These are phyloP conservation scores for Clarias magur DNA, from an alignment of 2,113 vertebrate species.

Conservation along the genomic window DNA sequence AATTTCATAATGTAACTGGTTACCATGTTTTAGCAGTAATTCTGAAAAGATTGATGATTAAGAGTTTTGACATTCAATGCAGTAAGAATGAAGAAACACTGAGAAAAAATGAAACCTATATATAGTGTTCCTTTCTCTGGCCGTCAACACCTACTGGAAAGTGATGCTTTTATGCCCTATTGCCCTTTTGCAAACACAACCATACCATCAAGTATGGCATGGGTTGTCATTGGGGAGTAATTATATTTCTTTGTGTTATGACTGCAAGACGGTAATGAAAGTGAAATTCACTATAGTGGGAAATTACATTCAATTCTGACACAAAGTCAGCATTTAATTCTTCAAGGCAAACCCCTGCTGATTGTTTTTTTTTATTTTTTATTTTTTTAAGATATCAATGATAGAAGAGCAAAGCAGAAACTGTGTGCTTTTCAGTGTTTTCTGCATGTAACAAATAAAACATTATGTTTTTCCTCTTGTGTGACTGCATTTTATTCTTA, in stretches of 20 bases:
- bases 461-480: background rate
- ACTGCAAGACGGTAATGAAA: background rate
- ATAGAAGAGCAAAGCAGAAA: background rate
- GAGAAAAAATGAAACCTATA: background rate
- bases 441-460: background rate
- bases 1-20: background rate
- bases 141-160: background rate
- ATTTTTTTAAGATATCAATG: background rate
- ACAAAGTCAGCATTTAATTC: background rate
- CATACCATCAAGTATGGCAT: background rate
- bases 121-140: background rate
- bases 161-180: background rate
- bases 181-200: background rate
- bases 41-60: conserved; percentile 6
- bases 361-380: background rate
- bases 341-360: conserved; percentile 2
- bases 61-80: background rate
- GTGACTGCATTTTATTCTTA: background rate
- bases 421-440: background rate
- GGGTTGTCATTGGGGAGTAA: background rate
- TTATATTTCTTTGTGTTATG: background rate
- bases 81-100: background rate
- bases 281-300: background rate
- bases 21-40: background rate
- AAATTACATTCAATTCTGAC: conserved; percentile 5